Evolutionary conservation across 2,113 vertebrate species (phyloP), one percentile per base, ranked within the genome.

Genomic region (Megaceryle torquata): DNA sequence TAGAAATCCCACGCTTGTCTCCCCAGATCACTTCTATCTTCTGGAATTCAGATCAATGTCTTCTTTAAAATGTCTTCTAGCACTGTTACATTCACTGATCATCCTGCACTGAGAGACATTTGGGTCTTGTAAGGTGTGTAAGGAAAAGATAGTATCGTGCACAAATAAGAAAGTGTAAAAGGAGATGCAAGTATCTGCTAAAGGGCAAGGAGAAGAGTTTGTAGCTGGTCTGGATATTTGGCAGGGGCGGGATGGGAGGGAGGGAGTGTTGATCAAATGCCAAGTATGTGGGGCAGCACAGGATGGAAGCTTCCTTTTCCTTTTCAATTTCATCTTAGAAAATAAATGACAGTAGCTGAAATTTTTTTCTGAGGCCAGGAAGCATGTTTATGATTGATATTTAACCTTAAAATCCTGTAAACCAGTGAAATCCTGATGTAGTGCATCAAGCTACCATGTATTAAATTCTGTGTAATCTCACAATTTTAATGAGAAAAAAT

Each of bases 101-200:
- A 29, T 81, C 60, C 33, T 64, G 37, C 39, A 11, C 28, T 35
- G 68, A 60, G 56, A 60, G 64, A 43, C 15, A 17, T 89, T 86
- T 92, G 68, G n/a, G 29, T 51, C 72, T 57, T 86, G 21, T 68
- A 35, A 90, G 37, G 31, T 77, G 22, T 44, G 24, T 79, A 24
- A 88, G 88, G 51, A 68, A 44, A 39, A 72, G 37, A 22, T 41
- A 43, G 14, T 33, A 60, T 75, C 70, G 54, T 77, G 50, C 4
- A 9, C 72, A 74, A 94, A 44, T 81, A 81, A 76, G 82, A 69
- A 88, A 63, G 43, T 72, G 44, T 96, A 87, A 96, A 91, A 94
- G 70, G 70, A 95, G 90, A 85, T 0, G 0, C 21, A 25, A 92
- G 22, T 53, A n/a, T 79, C 70, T 95, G 59, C 67, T 89, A n/a